Evolutionary conservation across 2,113 vertebrate species (phyloP).

Genomic region (Pomatostomus ruficeps): DNA sequence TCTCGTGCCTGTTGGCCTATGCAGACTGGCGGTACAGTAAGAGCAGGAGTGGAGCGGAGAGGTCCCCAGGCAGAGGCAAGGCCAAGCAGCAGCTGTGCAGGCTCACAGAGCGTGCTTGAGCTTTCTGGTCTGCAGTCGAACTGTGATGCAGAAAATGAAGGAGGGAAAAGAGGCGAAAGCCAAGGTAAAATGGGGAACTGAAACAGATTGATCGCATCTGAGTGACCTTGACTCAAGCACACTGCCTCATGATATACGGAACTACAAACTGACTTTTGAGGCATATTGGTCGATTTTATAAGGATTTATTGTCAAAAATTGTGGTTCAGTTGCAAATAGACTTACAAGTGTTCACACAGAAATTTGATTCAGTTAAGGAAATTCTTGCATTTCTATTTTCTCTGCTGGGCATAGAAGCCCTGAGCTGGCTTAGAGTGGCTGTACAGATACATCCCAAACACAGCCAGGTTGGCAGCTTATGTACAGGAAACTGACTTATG

Average conservation of each 20-base stretch:
- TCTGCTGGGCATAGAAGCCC: neutral
- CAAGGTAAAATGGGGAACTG: neutral
- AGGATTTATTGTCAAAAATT: neutral
- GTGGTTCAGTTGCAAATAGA: neutral
- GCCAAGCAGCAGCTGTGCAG: neutral
- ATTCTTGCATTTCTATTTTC: neutral
- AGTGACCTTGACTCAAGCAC: neutral
- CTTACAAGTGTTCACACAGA: neutral
- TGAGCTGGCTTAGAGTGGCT: neutral
- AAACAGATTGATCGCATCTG: neutral
- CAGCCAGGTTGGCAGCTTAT: neutral
- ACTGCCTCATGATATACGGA: neutral
- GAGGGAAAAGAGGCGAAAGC: neutral
- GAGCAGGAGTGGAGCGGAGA: neutral
- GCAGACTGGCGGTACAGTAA: neutral
- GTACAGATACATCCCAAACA: neutral
- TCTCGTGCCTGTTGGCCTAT: neutral
- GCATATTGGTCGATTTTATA: neutral
- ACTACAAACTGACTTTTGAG: neutral
- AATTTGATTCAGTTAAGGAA: neutral
- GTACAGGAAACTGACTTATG: neutral
- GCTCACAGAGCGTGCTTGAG: rapidly evolving
- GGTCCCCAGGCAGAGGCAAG: neutral
- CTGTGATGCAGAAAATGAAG: neutral
- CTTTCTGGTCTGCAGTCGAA: neutral